Evolutionary conservation across 2,888 invertebrate species (phyloP), one percentile per base, ranked within the genome.

Genomic region (Tholera decimalis): DNA sequence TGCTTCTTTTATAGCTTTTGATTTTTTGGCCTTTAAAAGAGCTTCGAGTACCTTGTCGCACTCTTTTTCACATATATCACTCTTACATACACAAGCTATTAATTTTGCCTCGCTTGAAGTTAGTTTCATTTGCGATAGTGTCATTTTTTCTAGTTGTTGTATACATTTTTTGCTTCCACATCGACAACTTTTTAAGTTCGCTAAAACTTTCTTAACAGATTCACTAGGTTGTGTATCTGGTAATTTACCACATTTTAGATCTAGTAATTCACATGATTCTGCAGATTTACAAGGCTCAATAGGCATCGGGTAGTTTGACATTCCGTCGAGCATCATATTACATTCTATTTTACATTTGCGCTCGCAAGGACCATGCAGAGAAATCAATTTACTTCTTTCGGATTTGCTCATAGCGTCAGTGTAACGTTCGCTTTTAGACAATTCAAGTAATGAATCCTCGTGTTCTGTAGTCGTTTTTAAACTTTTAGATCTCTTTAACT

Each of bases 71-170:
- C 79, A 78, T 35, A 73, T 51, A 8, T 13, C 9, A 55, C 74
- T 78, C 0, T 58, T 55, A 59, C 79, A 73, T 20, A 59, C 39
- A 56, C 66, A 78, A n/a, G 54, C 50, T 49, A 73, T 28, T 51
- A 78, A 43, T 18, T 39, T 58, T 50, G 51, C 51, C 44, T 73
- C 79, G 4, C 51, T 44, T 18, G 20, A 8, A 35, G 73, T 77
- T 24, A 73, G 49, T 56, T 63, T 64, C 33, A 59, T 65, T 20
- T 59, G 49, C 0, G 73, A 73, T 13, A 59, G 33, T 33, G 18
- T 58, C 26, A 35, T 35, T 35, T 41, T 73, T 8, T 20, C 47
- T 35, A 47, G 0, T 30, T 56, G 20, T 35, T 51, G 39, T 9
- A 13, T 59, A 56, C 79, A 73, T 24, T 28, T 22, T 28, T 3